phyloP scores from a whole-genome alignment of 2,888 invertebrate species.

The Empis livida region DNA sequence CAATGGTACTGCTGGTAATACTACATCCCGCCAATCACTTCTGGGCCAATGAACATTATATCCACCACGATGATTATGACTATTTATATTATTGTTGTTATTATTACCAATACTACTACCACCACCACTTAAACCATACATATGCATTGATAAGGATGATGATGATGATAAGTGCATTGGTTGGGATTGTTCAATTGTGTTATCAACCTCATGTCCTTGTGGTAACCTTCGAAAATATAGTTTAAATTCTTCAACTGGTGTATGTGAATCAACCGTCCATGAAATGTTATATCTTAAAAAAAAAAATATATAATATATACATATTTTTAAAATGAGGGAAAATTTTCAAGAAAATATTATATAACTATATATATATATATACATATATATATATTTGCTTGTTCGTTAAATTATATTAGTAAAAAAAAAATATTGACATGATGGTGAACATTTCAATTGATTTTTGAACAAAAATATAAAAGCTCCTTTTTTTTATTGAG shows the following conservation, averaged over 20 bases:
- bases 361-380: too few relatives aligned
- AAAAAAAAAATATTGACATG: too few relatives aligned
- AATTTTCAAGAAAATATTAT: too few relatives aligned
- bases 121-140: conserved; percentile 19
- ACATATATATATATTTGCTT: too few relatives aligned
- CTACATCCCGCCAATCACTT: conserved; percentile 45
- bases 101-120: conserved; percentile 10
- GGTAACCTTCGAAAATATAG: conserved; percentile 49
- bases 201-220: conserved; percentile 39
- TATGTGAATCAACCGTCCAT: conserved; percentile 53
- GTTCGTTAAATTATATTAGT: too few relatives aligned
- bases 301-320: conserved; percentile 1
- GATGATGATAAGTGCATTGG: conserved; percentile 26
- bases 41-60: conserved; percentile 34
- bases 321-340: background rate
- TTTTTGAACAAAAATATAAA: too few relatives aligned
- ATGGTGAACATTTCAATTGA: too few relatives aligned
- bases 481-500: too few relatives aligned
- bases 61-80: conserved; percentile 22
- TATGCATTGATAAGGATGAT: conserved; percentile 24
- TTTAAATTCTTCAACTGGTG: conserved; percentile 54
- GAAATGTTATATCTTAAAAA: conserved; percentile 49
- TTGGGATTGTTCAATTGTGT: conserved; percentile 36
- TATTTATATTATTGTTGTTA: conserved; percentile 14
- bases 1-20: conserved; percentile 41